Base-by-base conservation (phyloP, 2,113 vertebrate genomes). In the Alces alces region DNA sequence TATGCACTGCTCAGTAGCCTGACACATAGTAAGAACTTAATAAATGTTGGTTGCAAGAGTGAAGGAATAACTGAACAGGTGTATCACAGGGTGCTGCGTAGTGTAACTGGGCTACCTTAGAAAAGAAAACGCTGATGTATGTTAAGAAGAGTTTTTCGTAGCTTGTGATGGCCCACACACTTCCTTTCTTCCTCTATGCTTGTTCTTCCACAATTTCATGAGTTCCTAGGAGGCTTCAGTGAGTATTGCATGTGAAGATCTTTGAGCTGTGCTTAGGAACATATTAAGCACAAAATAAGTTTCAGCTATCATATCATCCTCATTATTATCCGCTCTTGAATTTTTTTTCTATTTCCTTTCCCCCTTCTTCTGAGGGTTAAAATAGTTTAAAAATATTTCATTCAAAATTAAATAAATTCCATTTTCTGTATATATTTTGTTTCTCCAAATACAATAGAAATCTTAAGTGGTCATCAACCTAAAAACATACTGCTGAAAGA, bases 401-500 rank as follows among this genome's bases (percentile, higher is more conserved):
- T 70, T 93, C 25, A 96, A 93, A 54, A 82, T 80, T 45, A n/a
- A 96, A 25, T 95, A 80, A 94, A 36, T 95, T 98, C 13, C 25
- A 21, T 96, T 91, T 96, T 85, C 27, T 64, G 12, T 52, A 93
- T 6, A 21, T 60, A 86, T 50, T 80, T 80, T 80, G 28, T 52
- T 80, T 80, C 45, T 47, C 61, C 87, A 94, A 93, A 61, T 86
- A 70, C 1, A 57, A 7, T 55, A 89, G 82, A 88, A 96, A 93
- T 43, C 7, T 70, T 45, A 79, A 91, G n/a, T 11, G 85, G 16
- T 79, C 52, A 88, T 80, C 54, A 78, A 25, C 15, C 54, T 91
- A 88, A 89, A 47, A 78, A 30, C 45, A 15, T n/a, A 84, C 45
- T 39, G 5, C 66, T 43, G 47, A 66, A 30, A 27, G 66, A 86